Conservation (phyloP, 2,888 invertebrate species). For the Oscheius myriophilus region DNA sequence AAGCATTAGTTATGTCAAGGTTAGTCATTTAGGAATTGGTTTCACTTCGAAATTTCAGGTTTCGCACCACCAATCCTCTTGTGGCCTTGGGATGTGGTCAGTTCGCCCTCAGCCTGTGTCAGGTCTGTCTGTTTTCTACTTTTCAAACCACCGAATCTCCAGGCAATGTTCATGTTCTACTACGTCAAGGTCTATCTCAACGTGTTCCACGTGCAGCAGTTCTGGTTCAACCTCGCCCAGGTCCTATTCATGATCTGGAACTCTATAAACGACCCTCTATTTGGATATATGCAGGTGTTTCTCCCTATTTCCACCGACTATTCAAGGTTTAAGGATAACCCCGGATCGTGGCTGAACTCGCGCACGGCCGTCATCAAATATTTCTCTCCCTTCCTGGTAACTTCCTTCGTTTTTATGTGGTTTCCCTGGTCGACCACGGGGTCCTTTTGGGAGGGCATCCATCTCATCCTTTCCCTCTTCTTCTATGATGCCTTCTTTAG, state of each 20-base stretch:
- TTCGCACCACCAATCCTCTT: slow-evolving; percentile 29
- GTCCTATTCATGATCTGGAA: slow-evolving; percentile 73
- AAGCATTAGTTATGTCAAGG: too few relatives aligned
- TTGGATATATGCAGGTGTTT: slow-evolving; percentile 71
- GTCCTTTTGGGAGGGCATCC: slow-evolving; percentile 70
- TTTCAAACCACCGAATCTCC: slow-evolving; percentile 40
- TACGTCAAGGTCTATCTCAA: slow-evolving; percentile 73
- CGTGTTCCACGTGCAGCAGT: slow-evolving; percentile 71
- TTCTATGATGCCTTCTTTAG: slow-evolving; percentile 73
- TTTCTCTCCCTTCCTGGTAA: slow-evolving; percentile 71
- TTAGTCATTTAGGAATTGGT: too few relatives aligned
- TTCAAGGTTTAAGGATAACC: slow-evolving; percentile 40
- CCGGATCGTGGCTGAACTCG: slow-evolving; percentile 68
- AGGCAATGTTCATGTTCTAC: slow-evolving; percentile 72
- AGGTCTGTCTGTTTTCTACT: slow-evolving; percentile 28
- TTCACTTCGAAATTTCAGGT: slow-evolving; percentile 3
- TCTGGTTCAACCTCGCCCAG: slow-evolving; percentile 73
- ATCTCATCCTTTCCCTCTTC: slow-evolving; percentile 72
- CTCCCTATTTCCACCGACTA: slow-evolving; percentile 3
- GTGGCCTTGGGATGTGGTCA: slow-evolving; percentile 43
- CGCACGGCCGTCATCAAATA: slow-evolving; percentile 72
- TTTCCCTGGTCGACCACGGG: slow-evolving; percentile 48
- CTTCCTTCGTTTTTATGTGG: slow-evolving; percentile 72
- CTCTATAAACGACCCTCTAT: slow-evolving; percentile 73
- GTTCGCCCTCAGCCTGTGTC: slow-evolving; percentile 53